Evolutionary conservation across 2,113 vertebrate species (phyloP).

Genomic region (Gadus macrocephalus): DNA sequence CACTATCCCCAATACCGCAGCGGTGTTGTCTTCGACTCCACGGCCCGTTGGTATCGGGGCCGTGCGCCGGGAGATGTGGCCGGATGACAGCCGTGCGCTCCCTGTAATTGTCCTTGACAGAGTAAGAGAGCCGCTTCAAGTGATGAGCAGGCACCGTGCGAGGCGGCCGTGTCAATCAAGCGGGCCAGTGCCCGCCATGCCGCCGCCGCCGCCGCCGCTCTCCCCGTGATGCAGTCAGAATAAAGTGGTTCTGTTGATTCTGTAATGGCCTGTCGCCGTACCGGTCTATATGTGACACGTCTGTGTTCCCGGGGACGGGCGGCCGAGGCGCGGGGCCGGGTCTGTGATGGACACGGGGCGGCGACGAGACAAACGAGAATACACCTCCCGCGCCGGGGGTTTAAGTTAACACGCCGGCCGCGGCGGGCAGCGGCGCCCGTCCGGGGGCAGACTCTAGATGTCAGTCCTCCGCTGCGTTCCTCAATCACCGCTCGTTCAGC

Average conservation of each 20-base stretch:
- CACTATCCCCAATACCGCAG: constrained; percentile 11
- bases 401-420: too few species aligned
- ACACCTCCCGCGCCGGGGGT: background rate
- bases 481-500: too few species aligned
- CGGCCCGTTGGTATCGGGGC: constrained; percentile 41
- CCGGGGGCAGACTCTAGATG: too few species aligned
- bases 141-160: constrained; percentile 23
- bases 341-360: constrained; percentile 33
- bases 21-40: constrained; percentile 21
- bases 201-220: constrained; percentile 29
- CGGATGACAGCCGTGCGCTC: constrained; percentile 32
- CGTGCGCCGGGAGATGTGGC: constrained; percentile 22
- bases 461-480: too few species aligned
- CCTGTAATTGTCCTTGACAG: constrained; percentile 61
- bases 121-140: constrained; percentile 27
- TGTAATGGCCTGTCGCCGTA: constrained; percentile 63
- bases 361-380: constrained; percentile 4
- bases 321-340: constrained; percentile 21
- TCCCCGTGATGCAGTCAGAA: constrained; percentile 41
- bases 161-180: constrained; percentile 50
- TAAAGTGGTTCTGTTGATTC: constrained; percentile 49
- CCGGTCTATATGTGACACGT: constrained; percentile 55
- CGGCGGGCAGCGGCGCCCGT: too few species aligned
- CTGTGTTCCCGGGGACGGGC: constrained; percentile 31
- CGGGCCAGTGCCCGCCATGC: background rate